Conservation (phyloP, 2,113 vertebrate genomes). For the Podilymbus podiceps region DNA sequence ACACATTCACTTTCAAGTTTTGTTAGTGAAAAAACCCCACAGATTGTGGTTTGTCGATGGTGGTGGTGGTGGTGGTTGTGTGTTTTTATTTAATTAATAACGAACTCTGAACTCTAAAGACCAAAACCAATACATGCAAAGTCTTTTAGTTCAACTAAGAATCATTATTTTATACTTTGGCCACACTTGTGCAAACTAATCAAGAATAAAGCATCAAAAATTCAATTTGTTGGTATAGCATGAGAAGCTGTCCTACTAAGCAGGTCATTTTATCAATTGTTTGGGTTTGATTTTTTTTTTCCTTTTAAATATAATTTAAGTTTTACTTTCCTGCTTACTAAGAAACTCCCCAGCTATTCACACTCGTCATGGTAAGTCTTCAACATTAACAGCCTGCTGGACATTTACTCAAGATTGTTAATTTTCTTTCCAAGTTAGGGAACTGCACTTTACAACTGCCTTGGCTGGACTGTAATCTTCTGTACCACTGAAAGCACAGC, state of each 20-base stretch:
- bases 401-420: background rate
- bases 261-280: background rate
- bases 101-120: background rate
- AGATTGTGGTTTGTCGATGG: background rate
- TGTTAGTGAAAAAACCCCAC: background rate
- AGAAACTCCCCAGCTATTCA: background rate
- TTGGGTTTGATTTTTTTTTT: background rate
- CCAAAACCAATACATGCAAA: background rate
- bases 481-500: accelerated
- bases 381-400: background rate
- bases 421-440: background rate
- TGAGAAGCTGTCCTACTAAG: background rate
- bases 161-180: background rate
- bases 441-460: background rate
- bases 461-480: background rate
- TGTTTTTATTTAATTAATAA: background rate
- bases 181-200: background rate
- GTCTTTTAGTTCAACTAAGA: background rate
- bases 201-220: background rate
- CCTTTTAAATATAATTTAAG: background rate
- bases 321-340: background rate
- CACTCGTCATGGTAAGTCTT: background rate
- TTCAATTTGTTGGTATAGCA: background rate
- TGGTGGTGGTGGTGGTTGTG: too few relatives aligned
- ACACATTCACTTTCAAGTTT: background rate